Percentiles rank a stretch among this genome's conserved stretches.
phyloP scores from a whole-genome alignment of 2,113 vertebrate genomes.

The Eudyptes chrysolophus region DNA sequence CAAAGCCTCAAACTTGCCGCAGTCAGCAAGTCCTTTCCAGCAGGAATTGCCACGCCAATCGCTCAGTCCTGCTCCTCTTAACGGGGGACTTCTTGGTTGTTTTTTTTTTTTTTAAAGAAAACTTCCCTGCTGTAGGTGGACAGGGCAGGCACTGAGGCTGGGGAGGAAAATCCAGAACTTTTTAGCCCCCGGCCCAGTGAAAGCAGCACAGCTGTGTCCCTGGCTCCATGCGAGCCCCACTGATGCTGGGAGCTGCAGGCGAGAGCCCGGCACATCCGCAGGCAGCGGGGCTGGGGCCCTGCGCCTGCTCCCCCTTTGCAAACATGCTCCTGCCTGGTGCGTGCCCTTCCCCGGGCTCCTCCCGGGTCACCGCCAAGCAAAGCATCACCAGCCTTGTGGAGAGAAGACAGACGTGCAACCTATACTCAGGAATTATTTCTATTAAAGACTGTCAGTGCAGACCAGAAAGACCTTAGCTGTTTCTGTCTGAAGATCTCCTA shows the following conservation, averaged over 20 bases:
- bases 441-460: not conserved
- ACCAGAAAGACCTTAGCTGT: not conserved
- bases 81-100: too few relatives aligned
- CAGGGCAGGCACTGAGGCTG: not conserved
- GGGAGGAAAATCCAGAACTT: not conserved
- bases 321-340: rapidly evolving
- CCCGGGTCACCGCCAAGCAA: rapidly evolving
- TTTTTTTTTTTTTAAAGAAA: too few relatives aligned
- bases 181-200: rapidly evolving
- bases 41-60: rapidly evolving
- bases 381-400: rapidly evolving
- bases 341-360: not conserved
- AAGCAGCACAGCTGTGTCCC: not conserved
- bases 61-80: not conserved
- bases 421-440: not conserved
- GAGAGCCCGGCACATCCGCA: not conserved
- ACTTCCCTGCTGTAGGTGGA: not conserved
- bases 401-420: not conserved
- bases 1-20: not conserved
- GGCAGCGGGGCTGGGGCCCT: too few relatives aligned
- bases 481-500: not conserved
- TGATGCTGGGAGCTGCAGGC: rapidly evolving
- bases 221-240: rapidly evolving
- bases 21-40: not conserved
- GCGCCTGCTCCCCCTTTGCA: rapidly evolving